phyloP scores from a whole-genome alignment of 2,797 vertebrate genomes.

The Alfaro cultratus region DNA sequence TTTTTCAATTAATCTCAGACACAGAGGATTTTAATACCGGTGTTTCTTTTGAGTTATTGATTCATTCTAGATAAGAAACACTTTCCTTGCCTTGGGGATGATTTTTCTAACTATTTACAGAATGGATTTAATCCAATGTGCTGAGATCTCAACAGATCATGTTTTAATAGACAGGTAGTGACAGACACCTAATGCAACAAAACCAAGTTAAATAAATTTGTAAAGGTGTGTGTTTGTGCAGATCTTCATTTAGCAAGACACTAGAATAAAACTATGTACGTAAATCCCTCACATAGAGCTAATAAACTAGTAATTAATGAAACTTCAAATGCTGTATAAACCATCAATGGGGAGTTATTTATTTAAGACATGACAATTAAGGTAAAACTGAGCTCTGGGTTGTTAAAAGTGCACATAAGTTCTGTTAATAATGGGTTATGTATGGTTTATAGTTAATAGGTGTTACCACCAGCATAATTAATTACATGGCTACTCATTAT shows the following conservation, averaged over 20 bases:
- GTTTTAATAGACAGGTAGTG: conserved; percentile 61
- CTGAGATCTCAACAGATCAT: conserved; percentile 52
- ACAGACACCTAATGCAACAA: conserved; percentile 59
- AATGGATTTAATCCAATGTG: conserved; percentile 54
- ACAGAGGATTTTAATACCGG: conserved; percentile 25
- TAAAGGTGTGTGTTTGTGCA: conserved; percentile 8
- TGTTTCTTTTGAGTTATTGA: conserved; percentile 29
- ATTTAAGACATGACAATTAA: not conserved
- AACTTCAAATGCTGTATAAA: not conserved
- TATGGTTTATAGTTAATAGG: not conserved
- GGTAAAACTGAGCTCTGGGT: not conserved
- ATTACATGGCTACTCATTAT: not conserved
- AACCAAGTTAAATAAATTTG: not conserved
- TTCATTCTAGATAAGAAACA: conserved; percentile 33
- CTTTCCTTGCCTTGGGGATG: conserved; percentile 35
- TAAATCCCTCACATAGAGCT: not conserved
- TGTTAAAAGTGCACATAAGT: not conserved
- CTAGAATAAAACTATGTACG: not conserved
- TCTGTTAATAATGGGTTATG: not conserved
- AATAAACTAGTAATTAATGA: not conserved
- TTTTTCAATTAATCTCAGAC: not conserved
- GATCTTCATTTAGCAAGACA: not conserved
- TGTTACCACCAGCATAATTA: not conserved
- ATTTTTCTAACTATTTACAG: conserved; percentile 54
- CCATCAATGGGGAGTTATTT: not conserved